These are phyloP conservation scores for Arctocebus calabarensis DNA, from an alignment of 2,797 vertebrate species.

Conservation along the genomic window DNA sequence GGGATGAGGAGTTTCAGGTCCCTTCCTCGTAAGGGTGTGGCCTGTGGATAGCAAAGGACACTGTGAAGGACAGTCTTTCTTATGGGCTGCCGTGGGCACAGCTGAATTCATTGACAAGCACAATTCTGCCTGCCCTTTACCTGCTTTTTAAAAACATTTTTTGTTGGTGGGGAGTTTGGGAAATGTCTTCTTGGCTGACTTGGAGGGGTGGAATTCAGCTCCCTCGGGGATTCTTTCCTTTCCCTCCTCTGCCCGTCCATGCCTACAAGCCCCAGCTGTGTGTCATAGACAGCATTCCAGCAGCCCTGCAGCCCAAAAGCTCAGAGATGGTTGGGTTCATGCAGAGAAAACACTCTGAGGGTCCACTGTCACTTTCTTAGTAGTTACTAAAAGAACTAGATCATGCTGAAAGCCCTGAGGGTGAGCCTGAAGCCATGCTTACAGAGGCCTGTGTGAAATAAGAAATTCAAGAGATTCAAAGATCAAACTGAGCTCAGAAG, in stretches of 20 bases:
- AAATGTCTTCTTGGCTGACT: not conserved
- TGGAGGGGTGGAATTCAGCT: not conserved
- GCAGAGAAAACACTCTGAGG: not conserved
- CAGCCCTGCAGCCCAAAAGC: not conserved
- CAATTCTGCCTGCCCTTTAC: not conserved
- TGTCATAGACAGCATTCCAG: not conserved
- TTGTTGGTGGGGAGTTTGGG: not conserved
- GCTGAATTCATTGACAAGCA: conserved; percentile 21
- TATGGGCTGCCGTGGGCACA: not conserved
- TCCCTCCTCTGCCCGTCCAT: not conserved
- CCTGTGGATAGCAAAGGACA: not conserved
- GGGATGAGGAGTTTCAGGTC: not conserved
- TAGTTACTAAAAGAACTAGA: not conserved
- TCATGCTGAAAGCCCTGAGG: not conserved
- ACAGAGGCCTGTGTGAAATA: not conserved
- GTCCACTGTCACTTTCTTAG: not conserved
- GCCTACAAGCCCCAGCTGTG: not conserved
- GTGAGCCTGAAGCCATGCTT: conserved; percentile 29
- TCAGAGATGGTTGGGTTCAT: not conserved
- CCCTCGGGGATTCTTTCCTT: not conserved
- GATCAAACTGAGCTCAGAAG: conserved; percentile 1
- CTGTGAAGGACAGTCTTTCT: not conserved
- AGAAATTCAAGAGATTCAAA: not conserved
- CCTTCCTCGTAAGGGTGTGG: not conserved
- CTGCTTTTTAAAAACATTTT: not conserved